Conservation (phyloP, 2,113 vertebrate genomes). For the Rhinoderma darwinii region DNA sequence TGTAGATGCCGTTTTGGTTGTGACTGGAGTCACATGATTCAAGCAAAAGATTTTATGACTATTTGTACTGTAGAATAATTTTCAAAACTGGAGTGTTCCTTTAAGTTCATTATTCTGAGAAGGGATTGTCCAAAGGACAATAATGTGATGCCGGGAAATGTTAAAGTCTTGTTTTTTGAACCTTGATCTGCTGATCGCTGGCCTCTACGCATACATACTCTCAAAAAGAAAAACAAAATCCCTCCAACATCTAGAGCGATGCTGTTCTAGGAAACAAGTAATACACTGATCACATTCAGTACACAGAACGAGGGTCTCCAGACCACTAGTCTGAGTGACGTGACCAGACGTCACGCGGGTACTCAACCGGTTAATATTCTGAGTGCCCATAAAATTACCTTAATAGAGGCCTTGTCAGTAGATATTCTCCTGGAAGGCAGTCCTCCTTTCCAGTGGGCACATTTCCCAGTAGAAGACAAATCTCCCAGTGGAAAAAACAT, state of each 20-base stretch:
- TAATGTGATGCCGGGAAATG: too few relatives aligned
- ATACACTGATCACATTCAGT: constrained; percentile 38
- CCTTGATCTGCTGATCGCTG: too few relatives aligned
- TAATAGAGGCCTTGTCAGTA: constrained; percentile 55
- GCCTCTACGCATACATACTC: too few relatives aligned
- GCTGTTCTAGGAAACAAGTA: neutral
- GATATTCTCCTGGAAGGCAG: constrained; percentile 53
- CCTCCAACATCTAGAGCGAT: neutral
- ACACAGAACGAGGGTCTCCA: neutral
- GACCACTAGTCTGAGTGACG: constrained; percentile 9
- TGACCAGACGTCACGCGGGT: neutral
- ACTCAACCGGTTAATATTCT: constrained; percentile 46
- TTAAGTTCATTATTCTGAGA: too few relatives aligned
- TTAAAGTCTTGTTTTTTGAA: too few relatives aligned
- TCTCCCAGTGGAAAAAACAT: constrained; percentile 54
- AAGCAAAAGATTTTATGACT: too few relatives aligned
- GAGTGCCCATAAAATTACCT: constrained; percentile 27
- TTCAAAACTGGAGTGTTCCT: too few relatives aligned
- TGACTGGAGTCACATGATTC: neutral
- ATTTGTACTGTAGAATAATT: neutral
- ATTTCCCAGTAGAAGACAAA: constrained; percentile 56
- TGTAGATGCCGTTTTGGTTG: neutral
- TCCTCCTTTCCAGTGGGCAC: constrained; percentile 53
- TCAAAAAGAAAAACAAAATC: neutral
- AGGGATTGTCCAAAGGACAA: too few relatives aligned